Conservation (phyloP, 2,113 vertebrate genomes). For the Uria aalge region DNA sequence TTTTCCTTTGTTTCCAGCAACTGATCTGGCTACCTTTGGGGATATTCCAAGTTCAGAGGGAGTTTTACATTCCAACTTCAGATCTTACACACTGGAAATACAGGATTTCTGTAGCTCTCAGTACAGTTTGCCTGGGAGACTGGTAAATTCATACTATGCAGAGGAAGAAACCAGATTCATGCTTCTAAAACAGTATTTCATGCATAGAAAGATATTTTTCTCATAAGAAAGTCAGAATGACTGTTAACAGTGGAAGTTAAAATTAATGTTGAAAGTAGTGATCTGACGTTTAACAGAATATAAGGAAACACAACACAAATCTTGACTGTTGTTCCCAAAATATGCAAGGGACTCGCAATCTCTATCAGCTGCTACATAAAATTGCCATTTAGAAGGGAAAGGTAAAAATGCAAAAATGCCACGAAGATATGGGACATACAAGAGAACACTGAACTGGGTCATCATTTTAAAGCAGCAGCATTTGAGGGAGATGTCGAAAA, state of each 20-base stretch:
- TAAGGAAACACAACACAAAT: not conserved
- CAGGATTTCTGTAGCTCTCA: not conserved
- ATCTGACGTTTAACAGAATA: not conserved
- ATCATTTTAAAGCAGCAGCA: not conserved
- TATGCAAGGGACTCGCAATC: not conserved
- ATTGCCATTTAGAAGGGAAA: not conserved
- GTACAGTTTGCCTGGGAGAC: slow-evolving; percentile 16
- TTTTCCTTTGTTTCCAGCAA: slow-evolving; percentile 16
- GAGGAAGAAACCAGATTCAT: not conserved
- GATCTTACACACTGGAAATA: not conserved
- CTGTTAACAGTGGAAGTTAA: not conserved
- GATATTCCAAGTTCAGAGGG: slow-evolving; percentile 22
- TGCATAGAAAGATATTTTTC: not conserved
- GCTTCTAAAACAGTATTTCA: not conserved
- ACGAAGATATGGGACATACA: not conserved
- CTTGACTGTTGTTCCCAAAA: not conserved
- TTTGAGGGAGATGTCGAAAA: not conserved
- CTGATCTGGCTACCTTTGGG: not conserved
- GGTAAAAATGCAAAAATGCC: not conserved
- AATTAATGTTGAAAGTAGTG: slow-evolving; percentile 8
- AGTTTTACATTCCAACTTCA: slow-evolving; percentile 22
- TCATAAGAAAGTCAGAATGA: not conserved
- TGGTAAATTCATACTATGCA: not conserved
- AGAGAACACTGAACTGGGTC: not conserved
- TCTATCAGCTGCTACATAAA: not conserved